Evolutionary conservation across 2,888 invertebrate species (phyloP), one percentile per base, ranked within the genome.

Genomic region (Eupithecia pulchellata): DNA sequence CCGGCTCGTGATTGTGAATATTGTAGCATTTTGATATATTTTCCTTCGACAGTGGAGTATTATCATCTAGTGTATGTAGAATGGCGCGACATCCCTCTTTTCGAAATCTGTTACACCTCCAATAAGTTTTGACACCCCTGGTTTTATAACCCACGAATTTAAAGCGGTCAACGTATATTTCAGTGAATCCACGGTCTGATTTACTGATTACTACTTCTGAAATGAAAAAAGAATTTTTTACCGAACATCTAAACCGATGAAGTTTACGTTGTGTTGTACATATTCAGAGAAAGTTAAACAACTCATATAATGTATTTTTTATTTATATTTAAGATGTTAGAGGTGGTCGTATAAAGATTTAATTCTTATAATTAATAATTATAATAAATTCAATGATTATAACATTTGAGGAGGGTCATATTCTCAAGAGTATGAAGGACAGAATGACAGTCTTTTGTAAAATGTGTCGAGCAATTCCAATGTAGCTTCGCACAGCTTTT

Each of bases 1-100:
- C 52, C 52, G 52, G 52, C 4, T 52, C 52, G 52, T 52, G 52
- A 25, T 25, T 52, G 52, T 52, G 52, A 25, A 25, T 20, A 25
- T 52, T 52, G 52, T 52, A 52, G 52, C 52, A 52, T 52, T 52
- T 52, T 11, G 25, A 52, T 52, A 52, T 52, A 52, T 52, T 52
- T 25, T 52, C 25, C 25, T 9, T 52, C 52, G 52, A 11, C 13
- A 52, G 8, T 52, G 52, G 25, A 52, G 61, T 61, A n/a, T n/a
- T n/a, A 52, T 69, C 55, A 25, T 30, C 30, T 1, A 69, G 17
- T 0, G 69, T 69, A 61, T 69, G 69, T 3, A 69, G 36, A 2
- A 52, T 36, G 27, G 69, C 69, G 11, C 65, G 60, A 25, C 69
- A 69, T n/a, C 61, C 69, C 1, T 20, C 25, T 52, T 52, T 11